Evolutionary conservation across 2,888 invertebrate species (phyloP).

Genomic region (Acleris literana): DNA sequence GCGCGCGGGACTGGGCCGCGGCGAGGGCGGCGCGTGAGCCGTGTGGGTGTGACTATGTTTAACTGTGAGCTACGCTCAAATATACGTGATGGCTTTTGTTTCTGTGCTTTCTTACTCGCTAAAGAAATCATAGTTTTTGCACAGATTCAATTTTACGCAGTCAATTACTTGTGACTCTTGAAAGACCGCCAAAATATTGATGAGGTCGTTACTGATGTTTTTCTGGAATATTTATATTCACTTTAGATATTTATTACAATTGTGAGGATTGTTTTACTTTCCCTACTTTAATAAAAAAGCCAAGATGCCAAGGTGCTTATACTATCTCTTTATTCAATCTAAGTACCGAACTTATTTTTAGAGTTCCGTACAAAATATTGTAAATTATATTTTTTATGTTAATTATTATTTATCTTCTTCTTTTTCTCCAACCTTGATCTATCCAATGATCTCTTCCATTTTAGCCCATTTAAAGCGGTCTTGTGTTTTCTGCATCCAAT

Average conservation of each 20-base stretch:
- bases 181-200: slow-evolving; percentile 30
- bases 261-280: too few relatives aligned
- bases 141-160: slow-evolving; percentile 17
- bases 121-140: slow-evolving; percentile 49
- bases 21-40: slow-evolving; percentile 56
- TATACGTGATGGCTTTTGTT: slow-evolving; percentile 77
- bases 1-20: slow-evolving; percentile 72
- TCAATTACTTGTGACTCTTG: slow-evolving; percentile 30
- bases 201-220: slow-evolving; percentile 1
- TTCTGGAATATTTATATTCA: not conserved
- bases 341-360: not conserved
- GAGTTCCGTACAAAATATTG: too few relatives aligned
- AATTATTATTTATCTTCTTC: too few relatives aligned
- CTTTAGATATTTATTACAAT: not conserved
- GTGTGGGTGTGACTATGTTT: slow-evolving; percentile 80
- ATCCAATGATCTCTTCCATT: too few relatives aligned
- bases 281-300: not conserved
- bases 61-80: slow-evolving; percentile 80
- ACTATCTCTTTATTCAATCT: too few relatives aligned
- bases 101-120: slow-evolving; percentile 69
- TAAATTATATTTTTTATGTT: too few relatives aligned
- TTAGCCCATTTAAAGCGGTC: too few relatives aligned
- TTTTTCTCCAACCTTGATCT: too few relatives aligned
- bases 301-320: too few relatives aligned
- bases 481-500: too few relatives aligned